Percentiles rank a stretch among this genome's conserved stretches.
Evolutionary conservation across 2,113 vertebrate species (phyloP).

Genomic region (Siniperca chuatsi): DNA sequence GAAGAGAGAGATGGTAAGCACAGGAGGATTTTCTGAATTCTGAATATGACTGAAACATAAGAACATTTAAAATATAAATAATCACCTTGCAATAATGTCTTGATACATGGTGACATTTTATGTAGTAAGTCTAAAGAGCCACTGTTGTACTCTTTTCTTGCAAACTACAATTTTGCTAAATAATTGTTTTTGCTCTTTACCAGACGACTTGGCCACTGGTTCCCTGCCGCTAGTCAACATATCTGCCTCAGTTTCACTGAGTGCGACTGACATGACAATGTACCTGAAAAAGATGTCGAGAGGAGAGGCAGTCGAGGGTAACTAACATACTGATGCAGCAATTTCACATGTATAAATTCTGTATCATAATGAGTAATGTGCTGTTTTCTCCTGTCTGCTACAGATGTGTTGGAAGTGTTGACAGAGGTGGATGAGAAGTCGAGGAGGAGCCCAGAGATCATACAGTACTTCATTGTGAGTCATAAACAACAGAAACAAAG

Average conservation of each 20-base stretch:
- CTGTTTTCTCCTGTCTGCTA: background rate
- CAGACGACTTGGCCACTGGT: conserved; percentile 89
- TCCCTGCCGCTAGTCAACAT: conserved; percentile 93
- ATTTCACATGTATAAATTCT: background rate
- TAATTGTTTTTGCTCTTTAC: background rate
- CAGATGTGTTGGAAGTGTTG: conserved; percentile 95
- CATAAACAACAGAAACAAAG: conserved; percentile 24
- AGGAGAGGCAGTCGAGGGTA: conserved; percentile 94
- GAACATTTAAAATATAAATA: background rate
- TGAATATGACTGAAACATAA: background rate
- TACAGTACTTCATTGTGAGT: conserved; percentile 95
- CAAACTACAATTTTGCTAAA: background rate
- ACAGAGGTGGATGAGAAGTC: conserved; percentile 97
- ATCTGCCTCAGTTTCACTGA: conserved; percentile 90
- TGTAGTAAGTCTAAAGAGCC: background rate
- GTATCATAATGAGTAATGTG: conserved; percentile 36
- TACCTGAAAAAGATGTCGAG: conserved; percentile 93
- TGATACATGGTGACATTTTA: background rate
- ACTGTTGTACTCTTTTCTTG: background rate
- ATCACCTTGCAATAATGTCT: background rate
- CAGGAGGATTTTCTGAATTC: background rate
- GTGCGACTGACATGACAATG: conserved; percentile 89
- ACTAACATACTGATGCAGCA: conserved; percentile 37
- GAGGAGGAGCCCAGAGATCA: conserved; percentile 94
- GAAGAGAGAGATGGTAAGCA: conserved; percentile 91